Evolutionary conservation across 2,113 vertebrate species (phyloP).

Genomic region (Salvelinus sp.): DNA sequence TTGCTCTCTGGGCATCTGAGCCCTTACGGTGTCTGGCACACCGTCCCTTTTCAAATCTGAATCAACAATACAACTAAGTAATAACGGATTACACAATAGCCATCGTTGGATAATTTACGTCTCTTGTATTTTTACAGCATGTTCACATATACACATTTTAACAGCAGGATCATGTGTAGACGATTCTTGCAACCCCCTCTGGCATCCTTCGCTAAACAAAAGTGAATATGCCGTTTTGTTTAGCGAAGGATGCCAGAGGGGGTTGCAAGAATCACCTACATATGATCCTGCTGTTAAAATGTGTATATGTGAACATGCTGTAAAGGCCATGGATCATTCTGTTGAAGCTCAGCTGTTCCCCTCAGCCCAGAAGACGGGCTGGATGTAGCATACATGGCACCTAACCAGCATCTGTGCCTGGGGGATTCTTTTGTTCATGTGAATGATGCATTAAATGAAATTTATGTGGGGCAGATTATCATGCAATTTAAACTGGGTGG

Average conservation of each 20-base stretch:
- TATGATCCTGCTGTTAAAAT: too few species aligned
- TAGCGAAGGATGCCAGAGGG: background rate
- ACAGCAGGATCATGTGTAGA: too few species aligned
- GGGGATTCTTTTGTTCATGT: constrained; percentile 33
- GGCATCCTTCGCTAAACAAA: background rate
- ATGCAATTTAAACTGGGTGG: constrained; percentile 34
- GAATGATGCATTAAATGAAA: constrained; percentile 60
- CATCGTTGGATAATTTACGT: constrained; percentile 1
- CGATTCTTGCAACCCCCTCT: background rate
- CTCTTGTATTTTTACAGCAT: background rate
- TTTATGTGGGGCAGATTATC: constrained; percentile 57
- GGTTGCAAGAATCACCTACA: background rate
- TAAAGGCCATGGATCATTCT: background rate
- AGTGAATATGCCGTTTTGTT: background rate
- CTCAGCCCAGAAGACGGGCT: too few species aligned
- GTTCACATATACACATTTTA: background rate
- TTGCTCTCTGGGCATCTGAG: constrained; percentile 16
- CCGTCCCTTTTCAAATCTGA: constrained; percentile 4
- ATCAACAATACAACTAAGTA: constrained; percentile 14
- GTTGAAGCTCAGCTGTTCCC: too few species aligned
- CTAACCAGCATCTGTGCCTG: constrained; percentile 5
- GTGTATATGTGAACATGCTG: background rate
- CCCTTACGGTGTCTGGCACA: background rate
- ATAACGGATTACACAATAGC: constrained; percentile 5
- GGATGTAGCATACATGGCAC: too few species aligned